Conservation (phyloP, 2,797 vertebrate species). For the Emys orbicularis region DNA sequence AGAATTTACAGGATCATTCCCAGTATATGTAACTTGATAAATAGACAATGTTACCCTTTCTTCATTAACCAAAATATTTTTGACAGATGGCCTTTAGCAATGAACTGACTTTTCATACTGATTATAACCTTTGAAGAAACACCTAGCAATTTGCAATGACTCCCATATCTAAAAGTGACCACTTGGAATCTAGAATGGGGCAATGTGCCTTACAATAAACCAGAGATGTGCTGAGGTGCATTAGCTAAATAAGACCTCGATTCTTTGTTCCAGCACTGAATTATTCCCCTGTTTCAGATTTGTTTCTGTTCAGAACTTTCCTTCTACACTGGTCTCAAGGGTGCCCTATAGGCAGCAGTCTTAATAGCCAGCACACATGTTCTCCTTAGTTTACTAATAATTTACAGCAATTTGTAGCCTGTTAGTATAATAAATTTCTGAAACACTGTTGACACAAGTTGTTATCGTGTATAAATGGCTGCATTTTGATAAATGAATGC, state of each 20-base stretch:
- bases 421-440: constrained; percentile 79
- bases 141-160: neutral
- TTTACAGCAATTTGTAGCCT: constrained; percentile 76
- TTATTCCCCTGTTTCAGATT: neutral
- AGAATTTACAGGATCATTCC: neutral
- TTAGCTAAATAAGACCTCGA: neutral
- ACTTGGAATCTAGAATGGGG: neutral
- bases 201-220: neutral
- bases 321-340: constrained; percentile 3
- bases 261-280: neutral
- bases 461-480: constrained; percentile 63
- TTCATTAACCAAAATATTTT: constrained; percentile 4
- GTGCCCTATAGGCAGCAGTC: neutral
- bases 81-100: neutral
- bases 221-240: neutral
- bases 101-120: neutral
- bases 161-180: neutral
- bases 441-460: constrained; percentile 75
- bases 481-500: constrained; percentile 75
- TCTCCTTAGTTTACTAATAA: constrained; percentile 70
- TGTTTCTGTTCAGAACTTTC: constrained; percentile 12
- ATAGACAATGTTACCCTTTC: neutral
- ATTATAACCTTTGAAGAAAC: neutral
- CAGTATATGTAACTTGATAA: neutral
- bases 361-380: constrained; percentile 34